These are phyloP conservation scores for Chionoecetes opilio DNA, from an alignment of 1,140 invertebrate genomes.

Conservation along the genomic window DNA sequence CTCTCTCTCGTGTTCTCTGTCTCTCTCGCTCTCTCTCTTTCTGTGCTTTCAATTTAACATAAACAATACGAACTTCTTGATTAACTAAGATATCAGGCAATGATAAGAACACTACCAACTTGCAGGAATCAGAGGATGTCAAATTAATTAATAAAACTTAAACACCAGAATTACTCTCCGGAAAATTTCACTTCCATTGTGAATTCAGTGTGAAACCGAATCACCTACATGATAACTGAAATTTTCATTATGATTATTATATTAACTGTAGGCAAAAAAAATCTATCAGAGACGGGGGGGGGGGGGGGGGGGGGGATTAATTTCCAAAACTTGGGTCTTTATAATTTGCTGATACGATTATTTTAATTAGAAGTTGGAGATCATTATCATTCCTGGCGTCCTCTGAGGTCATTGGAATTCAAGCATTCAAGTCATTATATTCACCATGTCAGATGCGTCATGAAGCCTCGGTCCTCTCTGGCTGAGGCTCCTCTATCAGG, in stretches of 20 bases:
- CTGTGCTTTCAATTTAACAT: not conserved
- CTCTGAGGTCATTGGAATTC: slow-evolving; percentile 6
- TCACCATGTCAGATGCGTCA: slow-evolving; percentile 42
- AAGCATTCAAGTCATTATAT: slow-evolving; percentile 61
- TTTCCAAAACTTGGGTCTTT: not conserved
- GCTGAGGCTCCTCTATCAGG: not conserved
- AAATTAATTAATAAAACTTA: not conserved
- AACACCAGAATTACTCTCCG: not conserved
- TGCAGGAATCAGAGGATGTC: not conserved
- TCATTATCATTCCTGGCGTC: slow-evolving; percentile 57
- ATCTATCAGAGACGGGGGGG: slow-evolving; percentile 13
- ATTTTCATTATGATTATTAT: slow-evolving; percentile 32
- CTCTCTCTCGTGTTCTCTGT: not conserved
- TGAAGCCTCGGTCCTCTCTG: not conserved
- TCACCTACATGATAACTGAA: not conserved
- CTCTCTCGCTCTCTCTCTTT: not conserved
- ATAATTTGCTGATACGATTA: not conserved
- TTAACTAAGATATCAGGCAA: not conserved
- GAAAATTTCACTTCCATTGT: not conserved
- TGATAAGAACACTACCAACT: not conserved
- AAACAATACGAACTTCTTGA: not conserved
- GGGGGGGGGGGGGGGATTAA: no score
- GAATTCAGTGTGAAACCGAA: not conserved
- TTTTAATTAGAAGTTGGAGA: slow-evolving; percentile 38
- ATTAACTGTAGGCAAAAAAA: not conserved